Conservation (phyloP, 1,140 invertebrate genomes). For the Chionoecetes opilio region DNA sequence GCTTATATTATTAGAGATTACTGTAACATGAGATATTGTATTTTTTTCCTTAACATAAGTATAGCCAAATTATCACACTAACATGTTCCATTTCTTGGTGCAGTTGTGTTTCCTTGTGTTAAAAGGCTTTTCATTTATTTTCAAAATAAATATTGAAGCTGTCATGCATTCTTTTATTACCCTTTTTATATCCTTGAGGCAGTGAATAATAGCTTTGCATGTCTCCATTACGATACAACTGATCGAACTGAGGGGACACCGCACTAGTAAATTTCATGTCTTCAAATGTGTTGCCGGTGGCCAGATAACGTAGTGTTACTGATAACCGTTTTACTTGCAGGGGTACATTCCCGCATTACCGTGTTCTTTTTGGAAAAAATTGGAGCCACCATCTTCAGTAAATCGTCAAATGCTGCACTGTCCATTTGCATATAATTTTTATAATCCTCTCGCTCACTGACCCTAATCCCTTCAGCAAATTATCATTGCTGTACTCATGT, state of each 20-base stretch:
- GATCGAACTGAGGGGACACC: conserved; percentile 65
- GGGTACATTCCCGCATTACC: conserved; percentile 52
- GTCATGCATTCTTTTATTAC: conserved; percentile 44
- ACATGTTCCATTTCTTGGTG: conserved; percentile 28
- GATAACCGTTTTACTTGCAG: conserved; percentile 42
- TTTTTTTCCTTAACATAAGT: conserved; percentile 47
- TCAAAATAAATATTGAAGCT: conserved; percentile 56
- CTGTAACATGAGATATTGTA: conserved; percentile 39
- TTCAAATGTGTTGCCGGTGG: conserved; percentile 66
- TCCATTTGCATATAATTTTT: conserved; percentile 54
- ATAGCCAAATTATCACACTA: conserved; percentile 55
- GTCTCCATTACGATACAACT: conserved; percentile 61
- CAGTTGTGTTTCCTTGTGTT: conserved; percentile 56
- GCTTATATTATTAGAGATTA: too few relatives aligned
- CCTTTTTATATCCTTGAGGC: conserved; percentile 64
- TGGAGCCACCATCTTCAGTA: conserved; percentile 63
- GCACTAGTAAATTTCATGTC: conserved; percentile 64
- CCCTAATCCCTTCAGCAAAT: conserved; percentile 48
- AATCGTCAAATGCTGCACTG: conserved; percentile 51
- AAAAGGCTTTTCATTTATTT: conserved; percentile 37
- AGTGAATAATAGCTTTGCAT: conserved; percentile 64
- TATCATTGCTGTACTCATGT: conserved; percentile 32
- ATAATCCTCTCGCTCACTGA: conserved; percentile 43
- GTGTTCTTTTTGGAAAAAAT: conserved; percentile 40
- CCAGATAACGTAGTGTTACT: conserved; percentile 65